phyloP scores from a whole-genome alignment of 1,140 invertebrate genomes.

The Eubasilissa regina region DNA sequence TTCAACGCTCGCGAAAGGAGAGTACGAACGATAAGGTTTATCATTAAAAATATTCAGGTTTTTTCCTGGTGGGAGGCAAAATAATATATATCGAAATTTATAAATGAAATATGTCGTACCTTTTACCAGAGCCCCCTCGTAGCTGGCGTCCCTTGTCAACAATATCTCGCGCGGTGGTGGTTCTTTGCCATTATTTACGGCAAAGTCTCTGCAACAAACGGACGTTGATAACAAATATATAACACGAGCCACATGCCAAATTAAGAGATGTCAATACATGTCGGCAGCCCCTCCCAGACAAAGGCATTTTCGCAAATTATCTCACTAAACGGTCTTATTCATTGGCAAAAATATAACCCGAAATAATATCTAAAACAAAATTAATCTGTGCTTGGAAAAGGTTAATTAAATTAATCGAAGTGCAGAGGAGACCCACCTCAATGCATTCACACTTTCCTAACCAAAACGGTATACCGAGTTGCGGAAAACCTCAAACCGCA shows the following conservation, averaged over 20 bases:
- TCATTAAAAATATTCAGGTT: conserved; percentile 10
- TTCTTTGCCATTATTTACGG: conserved; percentile 51
- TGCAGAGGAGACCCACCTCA: conserved; percentile 66
- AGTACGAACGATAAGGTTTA: conserved; percentile 29
- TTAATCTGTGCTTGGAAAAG: conserved; percentile 19
- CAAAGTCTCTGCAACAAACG: conserved; percentile 49
- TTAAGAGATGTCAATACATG: conserved; percentile 55
- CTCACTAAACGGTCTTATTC: neutral
- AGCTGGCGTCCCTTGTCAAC: conserved; percentile 32
- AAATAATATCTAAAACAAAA: neutral
- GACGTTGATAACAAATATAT: conserved; percentile 16
- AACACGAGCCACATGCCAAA: conserved; percentile 42
- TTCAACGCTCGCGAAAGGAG: conserved; percentile 8
- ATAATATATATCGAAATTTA: conserved; percentile 29
- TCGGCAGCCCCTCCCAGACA: conserved; percentile 51
- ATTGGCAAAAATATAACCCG: conserved; percentile 10
- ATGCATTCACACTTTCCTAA: conserved; percentile 62
- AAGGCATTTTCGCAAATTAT: conserved; percentile 45
- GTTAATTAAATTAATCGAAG: conserved; percentile 69
- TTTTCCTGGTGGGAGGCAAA: conserved; percentile 28
- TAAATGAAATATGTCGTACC: conserved; percentile 25
- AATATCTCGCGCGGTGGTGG: conserved; percentile 22
- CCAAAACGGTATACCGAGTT: conserved; percentile 51
- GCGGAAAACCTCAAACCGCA: conserved; percentile 5
- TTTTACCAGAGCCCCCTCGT: conserved; percentile 13